Evolutionary conservation across 2,888 invertebrate genomes (phyloP).

Genomic region (Cryptophagus acutangulus): DNA sequence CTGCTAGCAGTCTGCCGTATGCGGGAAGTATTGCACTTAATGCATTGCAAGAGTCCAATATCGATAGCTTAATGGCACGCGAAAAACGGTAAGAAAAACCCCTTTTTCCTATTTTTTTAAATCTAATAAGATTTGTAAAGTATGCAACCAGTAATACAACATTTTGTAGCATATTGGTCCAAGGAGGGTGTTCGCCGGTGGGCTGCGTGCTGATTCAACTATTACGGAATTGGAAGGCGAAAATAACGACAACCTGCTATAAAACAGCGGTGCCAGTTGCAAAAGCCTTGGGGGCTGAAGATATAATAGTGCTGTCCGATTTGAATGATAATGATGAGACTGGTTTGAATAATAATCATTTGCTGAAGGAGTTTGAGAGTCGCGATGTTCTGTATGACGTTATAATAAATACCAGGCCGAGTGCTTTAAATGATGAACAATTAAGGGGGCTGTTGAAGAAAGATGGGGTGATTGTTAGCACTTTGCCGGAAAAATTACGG

Average conservation of each 20-base stretch:
- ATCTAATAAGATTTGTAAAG: not conserved
- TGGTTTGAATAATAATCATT: constrained; percentile 19
- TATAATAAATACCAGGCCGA: constrained; percentile 38
- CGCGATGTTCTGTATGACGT: constrained; percentile 39
- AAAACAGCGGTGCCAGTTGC: constrained; percentile 53
- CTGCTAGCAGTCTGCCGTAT: constrained; percentile 57
- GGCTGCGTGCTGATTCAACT: constrained; percentile 58
- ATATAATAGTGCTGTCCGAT: constrained; percentile 46
- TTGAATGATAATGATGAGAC: constrained; percentile 12
- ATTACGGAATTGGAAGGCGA: constrained; percentile 54
- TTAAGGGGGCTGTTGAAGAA: not conserved
- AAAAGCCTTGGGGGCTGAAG: constrained; percentile 53
- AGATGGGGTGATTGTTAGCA: constrained; percentile 45
- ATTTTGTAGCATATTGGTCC: constrained; percentile 50
- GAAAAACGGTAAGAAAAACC: constrained; percentile 55
- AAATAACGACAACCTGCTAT: constrained; percentile 53
- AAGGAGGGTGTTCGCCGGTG: constrained; percentile 55
- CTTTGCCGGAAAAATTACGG: constrained; percentile 48
- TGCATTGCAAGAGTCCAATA: constrained; percentile 48
- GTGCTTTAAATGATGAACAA: constrained; percentile 29
- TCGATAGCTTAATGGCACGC: constrained; percentile 49
- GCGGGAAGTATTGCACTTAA: constrained; percentile 56
- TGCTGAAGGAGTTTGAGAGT: constrained; percentile 38
- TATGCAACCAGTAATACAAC: too few relatives aligned
- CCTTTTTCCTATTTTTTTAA: too few relatives aligned